Evolutionary conservation across 2,797 vertebrate species (phyloP).

Genomic region (Aplochiton taeniatus): DNA sequence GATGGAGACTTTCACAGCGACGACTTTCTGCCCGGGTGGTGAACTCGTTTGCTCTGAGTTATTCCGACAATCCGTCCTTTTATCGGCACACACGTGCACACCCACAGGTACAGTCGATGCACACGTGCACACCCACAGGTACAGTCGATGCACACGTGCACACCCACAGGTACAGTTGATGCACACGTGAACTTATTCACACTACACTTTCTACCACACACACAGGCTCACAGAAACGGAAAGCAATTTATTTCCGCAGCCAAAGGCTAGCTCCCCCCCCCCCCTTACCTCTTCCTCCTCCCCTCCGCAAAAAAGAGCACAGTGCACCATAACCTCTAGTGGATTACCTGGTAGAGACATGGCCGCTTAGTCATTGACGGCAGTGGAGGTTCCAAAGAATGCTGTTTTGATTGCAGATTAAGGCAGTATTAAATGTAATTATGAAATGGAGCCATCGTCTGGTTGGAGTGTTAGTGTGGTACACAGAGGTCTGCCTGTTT

Average conservation of each 20-base stretch:
- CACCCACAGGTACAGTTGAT: background rate
- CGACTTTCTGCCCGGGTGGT: background rate
- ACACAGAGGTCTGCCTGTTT: constrained; percentile 3
- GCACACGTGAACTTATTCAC: background rate
- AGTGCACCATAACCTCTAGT: background rate
- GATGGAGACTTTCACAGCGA: no score
- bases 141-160: background rate
- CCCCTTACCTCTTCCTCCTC: background rate
- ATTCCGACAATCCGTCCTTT: constrained; percentile 16
- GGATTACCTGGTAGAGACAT: no score
- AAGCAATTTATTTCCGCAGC: no score
- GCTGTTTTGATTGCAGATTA: constrained; percentile 36
- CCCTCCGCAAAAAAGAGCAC: no score
- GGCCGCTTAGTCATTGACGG: constrained; percentile 3
- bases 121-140: background rate
- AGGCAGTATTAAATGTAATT: constrained; percentile 45
- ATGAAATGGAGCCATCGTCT: constrained; percentile 28
- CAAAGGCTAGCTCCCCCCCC: background rate
- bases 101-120: background rate
- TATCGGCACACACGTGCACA: background rate
- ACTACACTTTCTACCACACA: background rate
- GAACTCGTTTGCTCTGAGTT: constrained; percentile 28
- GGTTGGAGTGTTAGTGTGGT: constrained; percentile 4
- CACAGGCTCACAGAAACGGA: background rate
- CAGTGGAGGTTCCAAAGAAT: constrained; percentile 21